Evolutionary conservation across 2,797 vertebrate species (phyloP).

Genomic region (Anas flavirostris): DNA sequence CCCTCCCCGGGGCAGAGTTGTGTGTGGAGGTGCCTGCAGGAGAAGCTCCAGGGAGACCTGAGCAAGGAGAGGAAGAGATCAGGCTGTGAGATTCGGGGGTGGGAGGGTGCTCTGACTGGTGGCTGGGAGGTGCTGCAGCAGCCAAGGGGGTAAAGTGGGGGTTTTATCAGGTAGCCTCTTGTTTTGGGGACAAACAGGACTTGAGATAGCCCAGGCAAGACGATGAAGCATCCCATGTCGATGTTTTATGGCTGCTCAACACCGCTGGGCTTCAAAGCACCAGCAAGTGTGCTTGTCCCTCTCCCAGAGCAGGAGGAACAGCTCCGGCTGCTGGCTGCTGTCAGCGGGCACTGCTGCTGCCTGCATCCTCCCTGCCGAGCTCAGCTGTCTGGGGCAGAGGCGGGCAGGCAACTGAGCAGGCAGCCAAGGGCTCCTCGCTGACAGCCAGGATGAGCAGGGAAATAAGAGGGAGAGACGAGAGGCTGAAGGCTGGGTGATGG

Average conservation of each 20-base stretch:
- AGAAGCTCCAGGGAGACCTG: neutral
- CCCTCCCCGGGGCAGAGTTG: neutral
- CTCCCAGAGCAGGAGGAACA: neutral
- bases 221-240: fast-evolving
- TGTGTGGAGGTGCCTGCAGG: neutral
- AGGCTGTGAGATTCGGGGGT: neutral
- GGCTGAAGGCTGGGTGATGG: neutral
- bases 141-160: neutral
- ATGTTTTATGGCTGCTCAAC: neutral
- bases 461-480: neutral
- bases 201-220: neutral
- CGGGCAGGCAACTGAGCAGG: neutral
- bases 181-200: neutral
- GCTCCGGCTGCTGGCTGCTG: no score
- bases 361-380: neutral
- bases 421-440: neutral
- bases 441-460: neutral
- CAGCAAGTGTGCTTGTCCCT: neutral
- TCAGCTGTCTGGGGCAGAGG: neutral
- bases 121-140: neutral
- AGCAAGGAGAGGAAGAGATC: neutral
- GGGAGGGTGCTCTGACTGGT: neutral
- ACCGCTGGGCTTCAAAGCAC: neutral
- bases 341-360: neutral
- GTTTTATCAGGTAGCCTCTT: no score